Evolutionary conservation across 2,888 invertebrate species (phyloP).

Genomic region (Capitulum mitella): DNA sequence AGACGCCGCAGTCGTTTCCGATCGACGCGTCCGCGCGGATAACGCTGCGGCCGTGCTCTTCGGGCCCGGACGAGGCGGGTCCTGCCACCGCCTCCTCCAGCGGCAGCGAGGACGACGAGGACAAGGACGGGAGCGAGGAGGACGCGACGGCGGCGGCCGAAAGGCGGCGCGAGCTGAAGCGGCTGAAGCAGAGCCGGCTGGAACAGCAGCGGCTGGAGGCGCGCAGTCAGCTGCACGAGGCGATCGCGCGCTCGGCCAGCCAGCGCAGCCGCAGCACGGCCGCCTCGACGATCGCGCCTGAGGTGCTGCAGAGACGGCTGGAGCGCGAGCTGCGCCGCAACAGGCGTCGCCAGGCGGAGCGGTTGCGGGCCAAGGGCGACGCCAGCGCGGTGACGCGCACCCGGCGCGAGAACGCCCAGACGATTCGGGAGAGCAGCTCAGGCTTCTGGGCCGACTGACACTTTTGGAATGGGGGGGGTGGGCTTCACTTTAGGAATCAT

Average conservation of each 20-base stretch:
- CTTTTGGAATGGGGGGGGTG: neutral
- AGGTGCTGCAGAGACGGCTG: constrained; percentile 65
- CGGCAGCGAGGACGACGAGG: constrained; percentile 39
- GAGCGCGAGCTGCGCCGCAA: constrained; percentile 61
- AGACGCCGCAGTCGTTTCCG: neutral
- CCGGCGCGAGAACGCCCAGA: constrained; percentile 70
- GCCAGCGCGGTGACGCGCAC: constrained; percentile 72
- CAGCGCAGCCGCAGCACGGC: constrained; percentile 46
- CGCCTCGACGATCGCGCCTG: constrained; percentile 66
- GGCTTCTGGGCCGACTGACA: constrained; percentile 29
- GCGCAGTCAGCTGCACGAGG: neutral
- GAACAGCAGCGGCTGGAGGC: constrained; percentile 21
- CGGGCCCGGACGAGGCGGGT: constrained; percentile 43
- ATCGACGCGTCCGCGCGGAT: neutral
- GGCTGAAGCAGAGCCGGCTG: neutral
- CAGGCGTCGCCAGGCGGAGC: constrained; percentile 56
- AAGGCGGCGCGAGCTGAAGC: neutral
- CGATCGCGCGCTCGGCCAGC: constrained; percentile 29
- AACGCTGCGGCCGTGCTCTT: neutral
- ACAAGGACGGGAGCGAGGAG: constrained; percentile 39
- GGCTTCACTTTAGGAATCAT: neutral
- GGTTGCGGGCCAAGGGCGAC: constrained; percentile 75
- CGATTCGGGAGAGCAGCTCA: constrained; percentile 56
- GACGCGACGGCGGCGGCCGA: constrained; percentile 40
- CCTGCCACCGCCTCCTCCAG: constrained; percentile 37